Conservation (phyloP, 1,140 invertebrate genomes). For the Belonocnema kinseyi region DNA sequence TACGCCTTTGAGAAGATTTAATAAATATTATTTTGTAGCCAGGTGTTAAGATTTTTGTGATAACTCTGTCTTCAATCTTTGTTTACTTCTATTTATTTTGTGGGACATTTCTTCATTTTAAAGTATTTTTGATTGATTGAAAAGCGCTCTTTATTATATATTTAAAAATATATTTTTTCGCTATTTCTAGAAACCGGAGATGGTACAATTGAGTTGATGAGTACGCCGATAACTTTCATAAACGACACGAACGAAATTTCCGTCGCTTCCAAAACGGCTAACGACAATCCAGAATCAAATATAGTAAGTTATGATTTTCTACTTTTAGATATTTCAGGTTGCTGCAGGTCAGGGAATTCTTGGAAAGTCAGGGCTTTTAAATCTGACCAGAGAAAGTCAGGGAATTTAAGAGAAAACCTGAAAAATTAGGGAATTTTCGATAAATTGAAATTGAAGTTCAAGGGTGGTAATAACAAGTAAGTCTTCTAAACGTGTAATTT, state of each 20-base stretch:
- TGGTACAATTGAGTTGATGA: slow-evolving; percentile 57
- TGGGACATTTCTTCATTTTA: slow-evolving; percentile 1
- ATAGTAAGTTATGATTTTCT: slow-evolving; percentile 16
- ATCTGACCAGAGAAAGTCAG: too few species aligned
- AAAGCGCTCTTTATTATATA: slow-evolving; percentile 6
- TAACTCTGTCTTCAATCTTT: too few species aligned
- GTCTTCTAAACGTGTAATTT: too few species aligned
- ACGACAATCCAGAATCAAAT: slow-evolving; percentile 55
- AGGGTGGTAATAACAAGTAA: too few species aligned
- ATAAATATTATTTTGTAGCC: too few species aligned
- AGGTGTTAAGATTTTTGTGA: too few species aligned
- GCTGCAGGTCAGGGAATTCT: too few species aligned
- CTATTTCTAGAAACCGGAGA: slow-evolving; percentile 58
- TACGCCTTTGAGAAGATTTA: too few species aligned
- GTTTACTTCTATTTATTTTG: background rate
- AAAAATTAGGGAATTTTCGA: too few species aligned
- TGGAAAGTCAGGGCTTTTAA: too few species aligned
- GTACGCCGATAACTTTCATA: slow-evolving; percentile 49
- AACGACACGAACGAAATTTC: slow-evolving; percentile 22
- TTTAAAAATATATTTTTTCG: slow-evolving; percentile 15
- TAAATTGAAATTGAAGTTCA: too few species aligned
- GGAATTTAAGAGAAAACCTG: too few species aligned
- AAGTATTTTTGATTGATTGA: slow-evolving; percentile 21
- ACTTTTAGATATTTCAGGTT: slow-evolving; percentile 43
- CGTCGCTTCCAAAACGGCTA: background rate